These are phyloP conservation scores for Drosophila prostipennis DNA, from an alignment of 2,888 invertebrate species.

Conservation along the genomic window DNA sequence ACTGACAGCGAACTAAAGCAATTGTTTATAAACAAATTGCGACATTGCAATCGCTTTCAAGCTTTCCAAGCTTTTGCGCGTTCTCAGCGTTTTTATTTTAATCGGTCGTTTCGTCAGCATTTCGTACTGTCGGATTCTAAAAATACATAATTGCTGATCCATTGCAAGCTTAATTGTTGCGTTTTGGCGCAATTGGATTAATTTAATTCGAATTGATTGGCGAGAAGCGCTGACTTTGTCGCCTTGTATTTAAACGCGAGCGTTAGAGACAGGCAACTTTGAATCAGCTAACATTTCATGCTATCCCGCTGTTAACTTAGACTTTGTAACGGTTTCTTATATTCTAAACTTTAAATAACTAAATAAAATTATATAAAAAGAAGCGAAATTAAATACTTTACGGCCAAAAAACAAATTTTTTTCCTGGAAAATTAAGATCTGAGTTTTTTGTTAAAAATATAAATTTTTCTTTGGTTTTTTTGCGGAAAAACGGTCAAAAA, in stretches of 20 bases:
- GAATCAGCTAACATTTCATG: neutral
- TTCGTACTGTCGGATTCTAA: slow-evolving; percentile 20
- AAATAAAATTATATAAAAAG: neutral
- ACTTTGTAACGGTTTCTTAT: neutral
- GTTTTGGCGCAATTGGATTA: slow-evolving; percentile 35
- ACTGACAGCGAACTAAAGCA: slow-evolving; percentile 32
- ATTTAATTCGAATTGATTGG: slow-evolving; percentile 28
- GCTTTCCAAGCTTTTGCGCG: slow-evolving; percentile 42
- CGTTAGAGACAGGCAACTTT: slow-evolving; percentile 1
- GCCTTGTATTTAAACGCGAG: neutral
- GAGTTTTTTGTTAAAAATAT: too few relatives aligned
- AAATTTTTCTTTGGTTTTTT: too few relatives aligned
- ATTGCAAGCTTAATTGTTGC: slow-evolving; percentile 49
- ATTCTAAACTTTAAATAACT: neutral
- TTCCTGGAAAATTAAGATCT: too few relatives aligned
- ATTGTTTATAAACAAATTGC: slow-evolving; percentile 39
- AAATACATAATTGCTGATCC: slow-evolving; percentile 44
- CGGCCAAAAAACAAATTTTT: too few relatives aligned
- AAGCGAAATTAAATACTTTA: too few relatives aligned
- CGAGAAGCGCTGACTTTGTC: slow-evolving; percentile 11
- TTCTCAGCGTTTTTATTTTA: slow-evolving; percentile 20
- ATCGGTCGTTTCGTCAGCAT: slow-evolving; percentile 47
- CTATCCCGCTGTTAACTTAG: neutral
- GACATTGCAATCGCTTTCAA: slow-evolving; percentile 3
- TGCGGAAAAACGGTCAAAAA: too few relatives aligned